Conservation (phyloP, 2,797 vertebrate species). For the Platalea minor region DNA sequence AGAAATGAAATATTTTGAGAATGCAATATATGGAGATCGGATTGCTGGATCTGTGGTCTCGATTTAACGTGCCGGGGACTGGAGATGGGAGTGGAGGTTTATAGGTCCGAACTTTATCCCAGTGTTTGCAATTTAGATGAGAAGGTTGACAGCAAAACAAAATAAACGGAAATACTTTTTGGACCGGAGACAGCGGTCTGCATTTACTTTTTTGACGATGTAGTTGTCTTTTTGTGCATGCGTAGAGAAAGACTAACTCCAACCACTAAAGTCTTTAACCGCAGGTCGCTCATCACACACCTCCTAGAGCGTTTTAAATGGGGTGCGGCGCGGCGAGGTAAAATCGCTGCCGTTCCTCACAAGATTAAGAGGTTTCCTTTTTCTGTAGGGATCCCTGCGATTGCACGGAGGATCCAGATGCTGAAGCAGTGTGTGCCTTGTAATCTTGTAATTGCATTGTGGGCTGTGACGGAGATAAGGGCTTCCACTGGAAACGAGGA, state of each 20-base stretch:
- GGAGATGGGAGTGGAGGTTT: neutral
- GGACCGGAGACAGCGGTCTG: neutral
- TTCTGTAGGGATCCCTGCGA: neutral
- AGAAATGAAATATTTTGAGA: slow-evolving; percentile 73
- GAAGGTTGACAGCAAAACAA: neutral
- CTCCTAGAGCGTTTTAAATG: neutral
- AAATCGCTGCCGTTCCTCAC: accelerated
- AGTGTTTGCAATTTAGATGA: neutral
- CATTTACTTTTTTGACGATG: neutral
- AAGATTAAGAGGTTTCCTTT: neutral
- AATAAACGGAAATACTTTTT: neutral
- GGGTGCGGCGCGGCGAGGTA: neutral
- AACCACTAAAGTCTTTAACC: accelerated
- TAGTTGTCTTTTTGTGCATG: neutral
- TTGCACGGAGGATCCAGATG: neutral
- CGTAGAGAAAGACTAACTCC: accelerated
- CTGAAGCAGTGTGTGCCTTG: slow-evolving; percentile 44
- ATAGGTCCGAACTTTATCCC: neutral
- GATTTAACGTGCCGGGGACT: neutral
- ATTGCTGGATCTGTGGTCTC: slow-evolving; percentile 6
- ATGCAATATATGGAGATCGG: slow-evolving; percentile 72
- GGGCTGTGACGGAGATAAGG: slow-evolving; percentile 37
- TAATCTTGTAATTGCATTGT: slow-evolving; percentile 42
- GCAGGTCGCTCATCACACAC: accelerated
- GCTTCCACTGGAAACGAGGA: neutral